These are phyloP conservation scores for Urocyon cinereoargenteus DNA, from an alignment of 2,797 vertebrate species.

Conservation along the genomic window DNA sequence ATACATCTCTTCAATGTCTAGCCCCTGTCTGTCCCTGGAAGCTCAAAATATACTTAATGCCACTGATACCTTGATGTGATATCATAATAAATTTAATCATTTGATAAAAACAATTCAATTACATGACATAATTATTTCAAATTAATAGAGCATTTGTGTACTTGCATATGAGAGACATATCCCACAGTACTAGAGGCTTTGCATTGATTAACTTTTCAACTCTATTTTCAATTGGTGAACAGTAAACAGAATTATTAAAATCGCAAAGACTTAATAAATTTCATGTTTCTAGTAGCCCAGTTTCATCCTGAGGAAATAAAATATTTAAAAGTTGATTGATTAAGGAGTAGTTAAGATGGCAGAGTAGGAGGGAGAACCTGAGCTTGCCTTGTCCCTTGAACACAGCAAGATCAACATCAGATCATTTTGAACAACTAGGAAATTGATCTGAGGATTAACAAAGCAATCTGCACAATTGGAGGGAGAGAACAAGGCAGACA, in stretches of 20 bases:
- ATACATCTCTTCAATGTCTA: not conserved
- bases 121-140: not conserved
- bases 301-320: slow-evolving; percentile 27
- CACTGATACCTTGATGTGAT: not conserved
- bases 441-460: not conserved
- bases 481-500: not conserved
- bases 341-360: not conserved
- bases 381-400: not conserved
- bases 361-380: not conserved
- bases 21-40: not conserved
- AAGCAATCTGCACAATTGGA: not conserved
- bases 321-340: slow-evolving; percentile 23
- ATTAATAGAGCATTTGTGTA: not conserved
- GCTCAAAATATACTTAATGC: not conserved
- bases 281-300: not conserved
- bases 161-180: not conserved
- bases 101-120: not conserved
- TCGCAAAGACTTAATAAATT: not conserved
- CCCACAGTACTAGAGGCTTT: not conserved
- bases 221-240: not conserved
- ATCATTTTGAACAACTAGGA: not conserved
- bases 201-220: slow-evolving; percentile 16
- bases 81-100: not conserved
- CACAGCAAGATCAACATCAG: not conserved
- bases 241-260: slow-evolving; percentile 53